These are phyloP conservation scores for Stenotaenia linearis DNA, from an alignment of 2,888 invertebrate genomes.

Conservation along the genomic window DNA sequence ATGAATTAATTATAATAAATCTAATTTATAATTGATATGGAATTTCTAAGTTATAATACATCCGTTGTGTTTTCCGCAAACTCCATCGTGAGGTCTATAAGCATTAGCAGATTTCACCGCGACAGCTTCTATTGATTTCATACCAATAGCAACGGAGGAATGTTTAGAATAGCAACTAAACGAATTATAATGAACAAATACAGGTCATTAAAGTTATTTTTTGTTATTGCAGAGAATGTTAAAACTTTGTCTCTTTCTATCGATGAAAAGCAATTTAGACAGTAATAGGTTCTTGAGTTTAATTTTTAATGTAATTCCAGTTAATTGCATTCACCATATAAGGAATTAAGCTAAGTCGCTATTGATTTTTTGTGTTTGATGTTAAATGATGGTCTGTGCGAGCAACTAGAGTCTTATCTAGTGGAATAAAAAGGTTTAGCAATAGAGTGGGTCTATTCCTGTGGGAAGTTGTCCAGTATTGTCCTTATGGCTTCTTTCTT, in stretches of 20 bases:
- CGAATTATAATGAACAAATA: no score
- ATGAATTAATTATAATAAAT: no score
- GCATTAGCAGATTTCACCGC: no score
- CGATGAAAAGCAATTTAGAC: not conserved
- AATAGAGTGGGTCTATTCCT: not conserved
- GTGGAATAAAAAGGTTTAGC: constrained; percentile 13
- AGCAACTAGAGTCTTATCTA: constrained; percentile 12
- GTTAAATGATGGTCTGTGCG: constrained; percentile 1
- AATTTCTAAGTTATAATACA: no score
- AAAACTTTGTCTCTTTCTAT: not conserved
- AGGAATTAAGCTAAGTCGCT: not conserved
- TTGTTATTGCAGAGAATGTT: no score
- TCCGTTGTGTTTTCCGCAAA: no score
- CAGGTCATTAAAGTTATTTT: no score
- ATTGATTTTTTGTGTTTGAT: not conserved
- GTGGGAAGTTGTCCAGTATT: constrained; percentile 12
- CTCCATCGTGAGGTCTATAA: no score
- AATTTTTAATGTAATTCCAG: not conserved
- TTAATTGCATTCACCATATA: not conserved
- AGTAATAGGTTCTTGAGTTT: not conserved
- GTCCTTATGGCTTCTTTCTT: constrained; percentile 21
- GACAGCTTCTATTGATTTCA: no score
- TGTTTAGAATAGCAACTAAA: no score
- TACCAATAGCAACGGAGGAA: no score
- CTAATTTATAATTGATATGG: no score